Evolutionary conservation across 2,888 invertebrate species (phyloP).

Genomic region (Acrobasis suavella): DNA sequence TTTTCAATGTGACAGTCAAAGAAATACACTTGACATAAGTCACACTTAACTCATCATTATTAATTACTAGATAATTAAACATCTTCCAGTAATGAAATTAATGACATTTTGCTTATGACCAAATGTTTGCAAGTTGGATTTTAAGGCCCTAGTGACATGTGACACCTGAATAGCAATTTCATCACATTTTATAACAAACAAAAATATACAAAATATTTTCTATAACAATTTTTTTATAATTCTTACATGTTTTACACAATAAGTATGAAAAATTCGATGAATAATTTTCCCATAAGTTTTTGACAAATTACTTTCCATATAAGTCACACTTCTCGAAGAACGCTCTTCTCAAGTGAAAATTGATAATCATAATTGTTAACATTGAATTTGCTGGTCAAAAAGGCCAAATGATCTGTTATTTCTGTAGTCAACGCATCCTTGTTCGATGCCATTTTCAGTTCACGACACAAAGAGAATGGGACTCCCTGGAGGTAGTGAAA

Average conservation of each 20-base stretch:
- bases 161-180: not conserved
- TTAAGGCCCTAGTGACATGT: too few relatives aligned
- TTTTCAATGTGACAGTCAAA: too few relatives aligned
- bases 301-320: not conserved
- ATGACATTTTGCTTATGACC: too few relatives aligned
- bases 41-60: too few relatives aligned
- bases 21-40: too few relatives aligned
- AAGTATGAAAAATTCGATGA: not conserved
- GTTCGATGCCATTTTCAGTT: slow-evolving; percentile 69
- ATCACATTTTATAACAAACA: not conserved
- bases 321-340: slow-evolving; percentile 64
- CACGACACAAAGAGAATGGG: slow-evolving; percentile 77
- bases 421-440: slow-evolving; percentile 75
- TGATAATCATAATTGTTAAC: slow-evolving; percentile 73
- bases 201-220: too few relatives aligned
- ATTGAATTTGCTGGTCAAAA: slow-evolving; percentile 72
- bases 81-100: too few relatives aligned
- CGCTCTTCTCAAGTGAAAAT: slow-evolving; percentile 79
- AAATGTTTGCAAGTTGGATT: too few relatives aligned
- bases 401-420: slow-evolving; percentile 77
- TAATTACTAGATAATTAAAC: too few relatives aligned
- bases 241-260: not conserved
- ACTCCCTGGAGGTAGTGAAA: slow-evolving; percentile 81
- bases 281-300: not conserved
- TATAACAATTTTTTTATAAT: too few relatives aligned